Base-by-base conservation (phyloP, 1,140 invertebrate genomes). In the Sarcophaga bullata region DNA sequence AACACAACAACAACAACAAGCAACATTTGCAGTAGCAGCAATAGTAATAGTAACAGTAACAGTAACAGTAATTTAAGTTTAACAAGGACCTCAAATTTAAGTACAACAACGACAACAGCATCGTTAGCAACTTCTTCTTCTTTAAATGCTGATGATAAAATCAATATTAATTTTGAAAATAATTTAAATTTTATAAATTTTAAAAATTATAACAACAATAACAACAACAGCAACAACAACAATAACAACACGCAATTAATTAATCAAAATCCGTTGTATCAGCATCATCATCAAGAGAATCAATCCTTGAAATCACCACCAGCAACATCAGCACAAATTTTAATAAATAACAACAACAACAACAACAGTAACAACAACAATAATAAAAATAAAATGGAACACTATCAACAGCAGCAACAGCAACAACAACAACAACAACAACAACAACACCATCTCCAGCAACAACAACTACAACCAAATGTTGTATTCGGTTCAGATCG, bases 401-500 rank as follows among this genome's bases (percentile, higher is more conserved):
- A 50, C 6, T 25, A 72, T 52, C n/a, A 49, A 11, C 17, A 48
- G 46, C 73, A 76, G n/a, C 73, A 76, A 6, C 48, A 48, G 17
- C 73, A 75, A 48, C 73, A 75, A 9, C 73, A 76, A 48, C 68
- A 73, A 0, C 68, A 46, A 37, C 17, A 10, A 25, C 25, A 19
- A 72, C 9, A 10, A n/a, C 46, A 37, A 73, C 11, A 6, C 3
- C 19, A n/a, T 19, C 48, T 9, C 17, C 75, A 78, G 25, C 75
- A 78, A 8, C 73, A 76, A n/a, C 73, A 17, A n/a, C 73, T n/a
- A 13, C 75, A 78, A 50, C 46, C 1, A 11, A 25, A 78, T 78
- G 75, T 78, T 52, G 84, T 96, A 84, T 97, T 97, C 91, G 96
- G 96, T 85, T 97, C 96, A 62, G 94, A 96, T 88, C 92, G 95